These are phyloP conservation scores for Argynnis bischoffii DNA, from an alignment of 2,888 invertebrate species.

Conservation along the genomic window DNA sequence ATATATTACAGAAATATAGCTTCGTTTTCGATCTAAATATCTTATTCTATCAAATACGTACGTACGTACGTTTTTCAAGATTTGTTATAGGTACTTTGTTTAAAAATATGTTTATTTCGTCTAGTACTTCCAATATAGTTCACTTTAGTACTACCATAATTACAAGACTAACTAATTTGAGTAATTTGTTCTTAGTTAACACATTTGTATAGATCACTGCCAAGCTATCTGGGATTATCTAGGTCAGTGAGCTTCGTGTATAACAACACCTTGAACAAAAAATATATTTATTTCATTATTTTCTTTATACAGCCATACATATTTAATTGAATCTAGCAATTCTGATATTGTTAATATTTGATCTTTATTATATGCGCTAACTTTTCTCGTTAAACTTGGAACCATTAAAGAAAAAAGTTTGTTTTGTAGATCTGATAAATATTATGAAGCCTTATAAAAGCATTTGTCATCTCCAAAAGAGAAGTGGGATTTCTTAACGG, in stretches of 20 bases:
- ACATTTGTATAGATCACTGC: conserved; percentile 20
- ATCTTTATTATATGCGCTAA: too few species aligned
- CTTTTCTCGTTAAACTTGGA: too few species aligned
- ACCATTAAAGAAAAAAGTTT: too few species aligned
- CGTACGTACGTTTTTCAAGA: too few species aligned
- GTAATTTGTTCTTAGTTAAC: conserved; percentile 7
- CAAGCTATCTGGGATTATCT: conserved; percentile 18
- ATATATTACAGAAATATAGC: conserved; percentile 3
- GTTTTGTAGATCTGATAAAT: not conserved
- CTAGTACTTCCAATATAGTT: too few species aligned
- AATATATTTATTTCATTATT: not conserved
- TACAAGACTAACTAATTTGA: conserved; percentile 1
- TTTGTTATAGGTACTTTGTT: too few species aligned
- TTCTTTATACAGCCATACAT: not conserved
- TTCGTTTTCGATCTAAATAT: not conserved
- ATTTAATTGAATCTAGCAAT: too few species aligned
- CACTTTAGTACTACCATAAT: too few species aligned
- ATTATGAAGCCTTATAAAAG: not conserved
- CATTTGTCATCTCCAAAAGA: conserved; percentile 11
- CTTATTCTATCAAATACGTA: too few species aligned
- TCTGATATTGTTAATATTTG: too few species aligned
- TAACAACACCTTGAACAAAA: conserved; percentile 14
- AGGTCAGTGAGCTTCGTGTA: conserved; percentile 22
- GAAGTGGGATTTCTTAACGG: not conserved
- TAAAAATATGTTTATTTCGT: too few species aligned